Conservation (phyloP, 1,140 invertebrate genomes). For the Proales similis region DNA sequence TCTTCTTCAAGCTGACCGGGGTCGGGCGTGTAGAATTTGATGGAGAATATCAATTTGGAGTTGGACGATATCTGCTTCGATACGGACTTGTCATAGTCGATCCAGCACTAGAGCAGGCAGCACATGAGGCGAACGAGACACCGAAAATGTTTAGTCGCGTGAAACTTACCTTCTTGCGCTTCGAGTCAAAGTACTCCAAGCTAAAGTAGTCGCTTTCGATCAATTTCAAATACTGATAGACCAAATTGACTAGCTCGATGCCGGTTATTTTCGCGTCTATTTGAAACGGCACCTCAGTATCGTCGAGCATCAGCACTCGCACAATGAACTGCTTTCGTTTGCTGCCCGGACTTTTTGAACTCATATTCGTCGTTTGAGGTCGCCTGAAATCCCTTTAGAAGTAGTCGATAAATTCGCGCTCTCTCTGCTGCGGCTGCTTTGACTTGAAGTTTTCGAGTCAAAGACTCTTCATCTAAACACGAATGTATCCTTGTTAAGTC, state of each 20-base stretch:
- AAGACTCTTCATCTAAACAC: too few species aligned
- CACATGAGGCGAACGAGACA: background rate
- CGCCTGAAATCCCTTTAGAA: too few species aligned
- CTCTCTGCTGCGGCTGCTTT: too few species aligned
- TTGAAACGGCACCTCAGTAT: conserved; percentile 36
- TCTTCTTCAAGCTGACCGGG: conserved; percentile 95
- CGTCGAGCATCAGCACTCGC: conserved; percentile 30
- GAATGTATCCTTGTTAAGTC: too few species aligned
- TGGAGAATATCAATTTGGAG: conserved; percentile 55
- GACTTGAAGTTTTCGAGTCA: too few species aligned
- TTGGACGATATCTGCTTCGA: conserved; percentile 77
- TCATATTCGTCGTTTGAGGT: conserved; percentile 30
- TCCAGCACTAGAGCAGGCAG: conserved; percentile 69
- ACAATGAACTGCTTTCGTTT: conserved; percentile 25
- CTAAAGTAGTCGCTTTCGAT: conserved; percentile 38
- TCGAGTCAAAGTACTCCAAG: conserved; percentile 18
- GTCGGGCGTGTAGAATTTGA: conserved; percentile 98
- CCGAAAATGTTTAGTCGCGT: background rate
- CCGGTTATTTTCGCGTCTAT: conserved; percentile 33
- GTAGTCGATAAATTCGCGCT: too few species aligned
- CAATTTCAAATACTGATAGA: conserved; percentile 37
- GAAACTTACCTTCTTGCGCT: conserved; percentile 27
- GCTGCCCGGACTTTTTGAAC: conserved; percentile 32
- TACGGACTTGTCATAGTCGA: conserved; percentile 92
- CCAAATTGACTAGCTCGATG: conserved; percentile 19